phyloP scores from a whole-genome alignment of 2,888 invertebrate genomes.

The Ennomos fuscantarius region DNA sequence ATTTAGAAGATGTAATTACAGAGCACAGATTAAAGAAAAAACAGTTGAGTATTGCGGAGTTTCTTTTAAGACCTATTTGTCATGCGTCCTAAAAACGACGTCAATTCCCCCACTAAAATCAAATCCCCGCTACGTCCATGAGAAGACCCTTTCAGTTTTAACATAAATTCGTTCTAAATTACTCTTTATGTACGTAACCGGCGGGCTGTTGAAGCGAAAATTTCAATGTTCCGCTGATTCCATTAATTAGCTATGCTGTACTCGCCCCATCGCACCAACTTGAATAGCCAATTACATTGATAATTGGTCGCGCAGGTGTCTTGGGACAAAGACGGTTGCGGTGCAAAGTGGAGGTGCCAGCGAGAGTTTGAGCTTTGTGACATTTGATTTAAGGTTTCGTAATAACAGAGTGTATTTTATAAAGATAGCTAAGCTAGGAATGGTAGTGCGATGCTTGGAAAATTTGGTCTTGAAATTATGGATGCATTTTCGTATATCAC shows the following conservation, averaged over 20 bases:
- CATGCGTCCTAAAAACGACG: not conserved
- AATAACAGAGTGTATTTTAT: not conserved
- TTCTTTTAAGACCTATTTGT: not conserved
- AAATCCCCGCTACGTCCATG: conserved; percentile 6
- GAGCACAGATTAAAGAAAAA: too few relatives aligned
- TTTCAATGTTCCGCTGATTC: conserved; percentile 81
- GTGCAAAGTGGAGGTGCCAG: conserved; percentile 3
- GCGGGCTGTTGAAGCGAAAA: conserved; percentile 68
- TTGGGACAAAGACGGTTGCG: conserved; percentile 61
- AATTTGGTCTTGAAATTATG: too few relatives aligned
- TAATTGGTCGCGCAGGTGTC: conserved; percentile 82
- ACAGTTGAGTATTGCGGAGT: too few relatives aligned
- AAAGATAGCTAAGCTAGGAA: not conserved
- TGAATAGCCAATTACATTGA: conserved; percentile 83
- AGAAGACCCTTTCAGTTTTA: conserved; percentile 47
- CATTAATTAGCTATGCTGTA: conserved; percentile 78
- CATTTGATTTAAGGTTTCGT: conserved; percentile 3
- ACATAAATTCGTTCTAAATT: conserved; percentile 60
- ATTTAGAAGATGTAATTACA: too few relatives aligned
- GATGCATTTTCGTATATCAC: too few relatives aligned
- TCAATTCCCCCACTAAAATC: not conserved
- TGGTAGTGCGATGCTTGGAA: too few relatives aligned
- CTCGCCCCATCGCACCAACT: conserved; percentile 73
- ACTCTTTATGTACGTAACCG: conserved; percentile 49
- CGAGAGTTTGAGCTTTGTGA: conserved; percentile 8